phyloP scores from a whole-genome alignment of 2,797 vertebrate genomes.

The Coracias cyanogaster region DNA sequence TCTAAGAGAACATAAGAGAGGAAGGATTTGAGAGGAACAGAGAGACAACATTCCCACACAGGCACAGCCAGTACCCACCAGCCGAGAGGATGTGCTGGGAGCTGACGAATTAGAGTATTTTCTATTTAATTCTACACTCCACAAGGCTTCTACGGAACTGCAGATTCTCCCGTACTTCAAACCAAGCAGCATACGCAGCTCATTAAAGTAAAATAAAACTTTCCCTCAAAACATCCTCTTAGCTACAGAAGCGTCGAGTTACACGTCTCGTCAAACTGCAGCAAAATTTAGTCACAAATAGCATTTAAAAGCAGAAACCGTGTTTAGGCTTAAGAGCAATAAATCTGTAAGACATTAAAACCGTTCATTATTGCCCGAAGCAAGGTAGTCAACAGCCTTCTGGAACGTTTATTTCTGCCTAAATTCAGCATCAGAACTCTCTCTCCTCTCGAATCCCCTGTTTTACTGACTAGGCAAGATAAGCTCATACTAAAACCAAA shows the following conservation, averaged over 20 bases:
- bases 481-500: neutral
- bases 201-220: neutral
- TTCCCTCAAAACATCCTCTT: neutral
- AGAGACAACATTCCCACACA: neutral
- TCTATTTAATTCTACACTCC: neutral
- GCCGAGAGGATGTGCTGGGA: neutral
- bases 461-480: neutral
- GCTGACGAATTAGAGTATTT: neutral
- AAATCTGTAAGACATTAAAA: neutral
- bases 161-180: neutral
- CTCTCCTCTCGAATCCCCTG: neutral
- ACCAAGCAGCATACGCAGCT: constrained; percentile 9
- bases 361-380: neutral
- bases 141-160: neutral
- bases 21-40: neutral
- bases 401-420: neutral
- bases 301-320: neutral
- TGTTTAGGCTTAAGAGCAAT: neutral
- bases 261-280: neutral
- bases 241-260: neutral
- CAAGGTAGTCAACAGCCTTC: neutral
- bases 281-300: neutral
- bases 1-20: neutral
- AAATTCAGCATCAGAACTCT: neutral
- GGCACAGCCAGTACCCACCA: neutral